A percentile compares a stretch with the other conserved stretches of the same genome.
Conservation (phyloP, 2,888 invertebrate genomes). For the Rhingia rostrata region DNA sequence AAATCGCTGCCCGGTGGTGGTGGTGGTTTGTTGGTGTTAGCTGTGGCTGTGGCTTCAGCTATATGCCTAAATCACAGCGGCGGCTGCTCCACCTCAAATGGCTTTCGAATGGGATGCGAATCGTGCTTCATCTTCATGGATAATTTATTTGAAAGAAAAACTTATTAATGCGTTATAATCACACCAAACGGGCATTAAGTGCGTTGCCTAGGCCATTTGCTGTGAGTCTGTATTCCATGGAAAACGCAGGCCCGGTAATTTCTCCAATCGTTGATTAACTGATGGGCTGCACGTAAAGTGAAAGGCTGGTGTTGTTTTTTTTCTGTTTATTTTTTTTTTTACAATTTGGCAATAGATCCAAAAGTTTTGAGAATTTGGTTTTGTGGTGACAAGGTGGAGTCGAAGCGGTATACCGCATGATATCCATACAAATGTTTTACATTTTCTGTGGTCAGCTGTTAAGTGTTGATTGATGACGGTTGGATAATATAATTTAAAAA, state of each 20-base stretch:
- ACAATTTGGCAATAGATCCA: slow-evolving; percentile 31
- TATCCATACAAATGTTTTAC: too few species aligned
- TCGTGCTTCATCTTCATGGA: slow-evolving; percentile 73
- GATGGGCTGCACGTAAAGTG: slow-evolving; percentile 65
- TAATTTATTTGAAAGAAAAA: slow-evolving; percentile 74
- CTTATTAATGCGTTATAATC: slow-evolving; percentile 75
- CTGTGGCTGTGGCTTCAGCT: slow-evolving; percentile 14
- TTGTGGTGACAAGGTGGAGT: too few species aligned
- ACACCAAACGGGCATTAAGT: slow-evolving; percentile 74
- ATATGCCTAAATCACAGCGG: neutral
- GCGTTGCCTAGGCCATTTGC: slow-evolving; percentile 61
- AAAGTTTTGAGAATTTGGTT: neutral
- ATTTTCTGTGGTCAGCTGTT: too few species aligned
- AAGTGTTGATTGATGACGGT: too few species aligned
- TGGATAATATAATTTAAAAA: too few species aligned
- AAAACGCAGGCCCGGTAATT: slow-evolving; percentile 45
- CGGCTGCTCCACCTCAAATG: slow-evolving; percentile 73
- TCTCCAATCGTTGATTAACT: slow-evolving; percentile 65
- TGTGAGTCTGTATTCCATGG: slow-evolving; percentile 27
- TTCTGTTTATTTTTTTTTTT: neutral
- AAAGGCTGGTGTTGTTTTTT: slow-evolving; percentile 48
- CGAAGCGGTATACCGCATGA: too few species aligned
- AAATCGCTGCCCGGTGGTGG: slow-evolving; percentile 54
- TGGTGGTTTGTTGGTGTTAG: neutral
- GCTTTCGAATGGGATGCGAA: slow-evolving; percentile 71